phyloP scores from a whole-genome alignment of 1,140 invertebrate genomes.

The Coenobita brevimanus region DNA sequence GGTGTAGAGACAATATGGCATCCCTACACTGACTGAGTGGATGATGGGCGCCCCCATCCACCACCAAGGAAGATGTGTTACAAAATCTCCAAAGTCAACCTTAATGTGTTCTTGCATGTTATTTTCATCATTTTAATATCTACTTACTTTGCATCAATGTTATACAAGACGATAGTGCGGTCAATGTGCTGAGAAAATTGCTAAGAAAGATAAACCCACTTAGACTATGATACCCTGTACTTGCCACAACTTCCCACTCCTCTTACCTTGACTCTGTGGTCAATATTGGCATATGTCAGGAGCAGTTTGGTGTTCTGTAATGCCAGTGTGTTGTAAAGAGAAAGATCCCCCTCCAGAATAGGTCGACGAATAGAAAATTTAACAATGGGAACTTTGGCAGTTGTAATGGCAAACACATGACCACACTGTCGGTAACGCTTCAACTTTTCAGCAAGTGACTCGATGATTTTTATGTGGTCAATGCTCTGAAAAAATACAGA shows the following conservation, averaged over 20 bases:
- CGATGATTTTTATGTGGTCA: conserved; percentile 74
- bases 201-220: no score
- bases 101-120: no score
- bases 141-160: no score
- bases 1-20: no score
- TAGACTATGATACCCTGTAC: no score
- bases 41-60: no score
- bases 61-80: no score
- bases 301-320: conserved; percentile 78
- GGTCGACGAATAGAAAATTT: conserved; percentile 76
- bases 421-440: conserved; percentile 73
- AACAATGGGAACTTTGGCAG: conserved; percentile 81
- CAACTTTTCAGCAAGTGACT: conserved; percentile 74
- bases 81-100: no score
- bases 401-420: conserved; percentile 77
- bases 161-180: no score
- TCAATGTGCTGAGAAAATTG: no score
- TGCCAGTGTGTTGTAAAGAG: conserved; percentile 79
- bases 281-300: conserved; percentile 76
- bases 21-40: no score
- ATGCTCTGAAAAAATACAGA: conserved; percentile 71
- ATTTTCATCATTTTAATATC: no score
- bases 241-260: background rate
- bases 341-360: conserved; percentile 78
- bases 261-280: conserved; percentile 75